Conservation (phyloP, 2,888 invertebrate genomes). For the Netelia inedita region DNA sequence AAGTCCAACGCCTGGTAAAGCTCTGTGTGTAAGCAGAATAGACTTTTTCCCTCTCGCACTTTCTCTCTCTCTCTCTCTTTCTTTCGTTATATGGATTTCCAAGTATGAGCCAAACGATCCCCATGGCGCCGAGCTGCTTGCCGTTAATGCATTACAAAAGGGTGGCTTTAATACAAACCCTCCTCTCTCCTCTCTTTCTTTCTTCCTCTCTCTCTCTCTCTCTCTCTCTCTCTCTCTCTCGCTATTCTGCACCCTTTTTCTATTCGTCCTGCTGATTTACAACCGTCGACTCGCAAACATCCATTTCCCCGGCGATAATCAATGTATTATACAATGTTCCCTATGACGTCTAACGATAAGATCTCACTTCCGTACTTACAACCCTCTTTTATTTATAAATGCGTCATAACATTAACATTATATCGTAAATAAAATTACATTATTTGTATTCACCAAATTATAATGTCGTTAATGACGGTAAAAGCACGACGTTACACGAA, state of each 20-base stretch:
- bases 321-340: slow-evolving; percentile 58
- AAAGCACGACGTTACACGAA: too few species aligned
- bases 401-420: too few species aligned
- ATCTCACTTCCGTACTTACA: slow-evolving; percentile 29
- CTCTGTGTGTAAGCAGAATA: neutral
- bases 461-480: too few species aligned
- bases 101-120: slow-evolving; percentile 50
- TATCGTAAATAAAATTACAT: too few species aligned
- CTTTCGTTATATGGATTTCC: slow-evolving; percentile 48
- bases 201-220: neutral
- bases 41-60: neutral
- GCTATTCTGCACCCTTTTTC: neutral
- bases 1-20: neutral
- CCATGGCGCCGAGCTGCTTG: slow-evolving; percentile 59
- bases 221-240: slow-evolving; percentile 1
- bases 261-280: slow-evolving; percentile 5
- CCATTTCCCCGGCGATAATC: slow-evolving; percentile 59
- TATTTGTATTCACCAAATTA: too few species aligned
- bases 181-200: neutral
- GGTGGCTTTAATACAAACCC: slow-evolving; percentile 48
- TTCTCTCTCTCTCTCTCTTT: neutral
- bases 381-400: neutral
- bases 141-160: slow-evolving; percentile 61
- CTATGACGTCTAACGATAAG: slow-evolving; percentile 20
- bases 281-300: slow-evolving; percentile 19